Percentiles rank a stretch among this genome's conserved stretches.
phyloP scores from a whole-genome alignment of 2,113 vertebrate genomes.

The Otis tarda region DNA sequence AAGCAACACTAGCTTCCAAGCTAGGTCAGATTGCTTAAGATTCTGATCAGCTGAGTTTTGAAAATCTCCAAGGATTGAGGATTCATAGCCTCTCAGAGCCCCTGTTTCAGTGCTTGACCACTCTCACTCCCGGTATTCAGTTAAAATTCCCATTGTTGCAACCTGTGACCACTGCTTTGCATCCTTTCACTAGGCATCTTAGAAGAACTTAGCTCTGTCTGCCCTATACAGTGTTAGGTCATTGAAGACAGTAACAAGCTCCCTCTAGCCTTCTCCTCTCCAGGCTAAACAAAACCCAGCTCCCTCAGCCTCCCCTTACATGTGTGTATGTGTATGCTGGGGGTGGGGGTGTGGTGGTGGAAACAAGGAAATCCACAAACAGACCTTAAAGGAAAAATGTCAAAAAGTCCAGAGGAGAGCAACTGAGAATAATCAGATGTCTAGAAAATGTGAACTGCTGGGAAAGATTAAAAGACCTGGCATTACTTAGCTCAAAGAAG shows the following conservation, averaged over 20 bases:
- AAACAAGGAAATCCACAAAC: not conserved
- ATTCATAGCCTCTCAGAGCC: not conserved
- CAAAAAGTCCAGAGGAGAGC: not conserved
- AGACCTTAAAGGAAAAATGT: not conserved
- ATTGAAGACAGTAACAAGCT: not conserved
- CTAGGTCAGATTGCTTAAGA: not conserved
- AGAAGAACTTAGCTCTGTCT: not conserved
- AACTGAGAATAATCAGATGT: not conserved
- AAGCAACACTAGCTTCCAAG: not conserved
- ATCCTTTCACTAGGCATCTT: not conserved
- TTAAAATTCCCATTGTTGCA: not conserved
- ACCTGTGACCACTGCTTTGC: not conserved
- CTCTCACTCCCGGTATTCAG: not conserved
- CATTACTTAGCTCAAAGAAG: not conserved
- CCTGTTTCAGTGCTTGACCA: not conserved
- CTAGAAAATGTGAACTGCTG: not conserved
- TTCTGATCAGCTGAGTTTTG: not conserved
- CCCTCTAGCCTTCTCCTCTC: not conserved
- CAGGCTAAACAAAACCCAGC: not conserved
- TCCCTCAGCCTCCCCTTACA: not conserved
- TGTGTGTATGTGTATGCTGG: fast-evolving
- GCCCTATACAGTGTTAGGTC: not conserved
- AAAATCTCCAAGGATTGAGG: not conserved
- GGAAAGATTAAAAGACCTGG: not conserved
- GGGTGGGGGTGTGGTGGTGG: no score